These are phyloP conservation scores for Oscheius sp. DNA, from an alignment of 2,888 invertebrate genomes.

Conservation along the genomic window DNA sequence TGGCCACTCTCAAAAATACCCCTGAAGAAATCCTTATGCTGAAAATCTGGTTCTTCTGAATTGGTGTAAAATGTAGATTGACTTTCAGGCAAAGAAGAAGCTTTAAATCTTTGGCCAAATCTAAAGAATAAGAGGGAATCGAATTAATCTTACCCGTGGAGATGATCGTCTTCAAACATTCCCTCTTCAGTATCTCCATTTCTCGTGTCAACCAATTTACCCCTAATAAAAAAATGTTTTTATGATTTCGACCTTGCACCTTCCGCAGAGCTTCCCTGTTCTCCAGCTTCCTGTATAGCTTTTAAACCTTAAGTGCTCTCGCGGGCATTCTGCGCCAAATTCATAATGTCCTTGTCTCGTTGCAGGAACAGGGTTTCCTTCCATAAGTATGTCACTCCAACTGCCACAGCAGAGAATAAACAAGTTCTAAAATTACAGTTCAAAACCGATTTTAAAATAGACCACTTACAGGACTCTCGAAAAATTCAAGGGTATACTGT, in stretches of 20 bases:
- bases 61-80: neutral
- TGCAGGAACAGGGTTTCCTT: conserved; percentile 5
- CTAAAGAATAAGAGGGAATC: neutral
- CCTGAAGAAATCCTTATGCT: conserved; percentile 17
- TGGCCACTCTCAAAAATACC: conserved; percentile 23
- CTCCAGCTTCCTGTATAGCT: conserved; percentile 27
- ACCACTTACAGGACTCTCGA: conserved; percentile 11
- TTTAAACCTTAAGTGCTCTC: conserved; percentile 12
- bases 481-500: conserved; percentile 8
- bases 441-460: too few species aligned
- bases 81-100: neutral
- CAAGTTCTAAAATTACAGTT: conserved; percentile 17
- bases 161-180: conserved; percentile 14
- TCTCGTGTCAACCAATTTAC: neutral
- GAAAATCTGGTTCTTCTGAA: neutral
- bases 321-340: conserved; percentile 15
- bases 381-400: conserved; percentile 17
- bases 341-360: conserved; percentile 19
- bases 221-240: conserved; percentile 15
- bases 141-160: conserved; percentile 17
- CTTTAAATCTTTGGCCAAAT: conserved; percentile 18
- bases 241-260: neutral
- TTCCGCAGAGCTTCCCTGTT: conserved; percentile 18
- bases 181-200: conserved; percentile 20
- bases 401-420: conserved; percentile 5